Conservation (phyloP, 2,797 vertebrate species). For the Etheostoma perlongum region DNA sequence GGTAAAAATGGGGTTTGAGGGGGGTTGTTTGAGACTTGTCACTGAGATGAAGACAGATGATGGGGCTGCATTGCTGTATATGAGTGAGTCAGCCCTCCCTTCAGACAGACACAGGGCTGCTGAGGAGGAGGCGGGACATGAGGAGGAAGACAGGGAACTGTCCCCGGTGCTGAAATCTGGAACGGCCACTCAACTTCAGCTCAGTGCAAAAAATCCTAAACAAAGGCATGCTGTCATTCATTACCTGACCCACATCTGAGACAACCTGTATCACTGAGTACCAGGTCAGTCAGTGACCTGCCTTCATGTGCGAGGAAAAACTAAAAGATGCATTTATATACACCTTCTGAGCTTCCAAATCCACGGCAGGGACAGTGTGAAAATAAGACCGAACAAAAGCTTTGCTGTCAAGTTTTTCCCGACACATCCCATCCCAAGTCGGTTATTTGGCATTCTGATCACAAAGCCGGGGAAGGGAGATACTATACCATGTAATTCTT, state of each 20-base stretch:
- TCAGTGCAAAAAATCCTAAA: slow-evolving; percentile 3
- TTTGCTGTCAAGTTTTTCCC: slow-evolving; percentile 30
- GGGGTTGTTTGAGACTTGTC: slow-evolving; percentile 48
- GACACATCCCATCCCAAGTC: slow-evolving; percentile 39
- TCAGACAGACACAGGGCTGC: slow-evolving; percentile 57
- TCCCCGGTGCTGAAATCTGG: slow-evolving; percentile 79
- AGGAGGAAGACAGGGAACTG: slow-evolving; percentile 64
- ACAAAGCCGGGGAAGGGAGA: slow-evolving; percentile 45
- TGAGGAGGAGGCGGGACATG: neutral
- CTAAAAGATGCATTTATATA: neutral
- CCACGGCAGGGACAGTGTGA: slow-evolving; percentile 31
- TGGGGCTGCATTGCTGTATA: slow-evolving; percentile 81
- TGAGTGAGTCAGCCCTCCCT: slow-evolving; percentile 76
- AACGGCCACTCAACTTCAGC: slow-evolving; percentile 46
- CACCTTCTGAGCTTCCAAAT: slow-evolving; percentile 13
- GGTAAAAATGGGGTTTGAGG: neutral
- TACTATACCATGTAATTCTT: slow-evolving; percentile 48
- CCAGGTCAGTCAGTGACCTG: slow-evolving; percentile 30
- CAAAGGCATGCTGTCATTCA: slow-evolving; percentile 12
- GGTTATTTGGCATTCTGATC: slow-evolving; percentile 58
- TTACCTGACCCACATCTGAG: slow-evolving; percentile 44
- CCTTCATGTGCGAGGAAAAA: slow-evolving; percentile 5
- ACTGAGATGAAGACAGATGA: slow-evolving; percentile 76
- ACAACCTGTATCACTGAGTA: slow-evolving; percentile 22
- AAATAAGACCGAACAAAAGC: slow-evolving; percentile 34